Percentiles rank a stretch among this genome's conserved stretches.
Conservation (phyloP, 2,888 invertebrate species). For the Agrotis puta region DNA sequence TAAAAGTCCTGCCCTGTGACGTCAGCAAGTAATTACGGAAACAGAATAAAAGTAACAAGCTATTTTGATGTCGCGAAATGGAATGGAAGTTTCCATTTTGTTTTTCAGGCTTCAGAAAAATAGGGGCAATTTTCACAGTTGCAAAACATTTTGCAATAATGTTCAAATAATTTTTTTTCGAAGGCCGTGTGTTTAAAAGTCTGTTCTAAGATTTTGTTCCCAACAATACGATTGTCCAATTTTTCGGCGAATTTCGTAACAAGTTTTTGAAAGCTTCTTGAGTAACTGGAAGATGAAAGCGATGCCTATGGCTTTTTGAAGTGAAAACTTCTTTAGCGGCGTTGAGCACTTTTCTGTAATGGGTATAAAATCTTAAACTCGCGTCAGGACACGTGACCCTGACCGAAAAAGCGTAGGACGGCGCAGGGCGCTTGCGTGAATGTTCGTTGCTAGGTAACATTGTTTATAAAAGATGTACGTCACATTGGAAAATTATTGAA, state of each 20-base stretch:
- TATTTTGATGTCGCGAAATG: background rate
- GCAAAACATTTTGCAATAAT: background rate
- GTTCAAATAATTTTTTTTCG: too few relatives aligned
- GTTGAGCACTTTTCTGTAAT: too few relatives aligned
- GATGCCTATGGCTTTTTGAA: background rate
- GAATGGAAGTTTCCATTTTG: background rate
- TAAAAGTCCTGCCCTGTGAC: constrained; percentile 22
- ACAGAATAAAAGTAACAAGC: constrained; percentile 20
- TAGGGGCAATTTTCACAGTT: background rate
- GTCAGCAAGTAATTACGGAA: constrained; percentile 20
- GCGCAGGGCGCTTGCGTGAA: too few relatives aligned
- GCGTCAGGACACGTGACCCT: too few relatives aligned
- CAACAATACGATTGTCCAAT: constrained; percentile 18
- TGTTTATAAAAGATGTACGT: too few relatives aligned
- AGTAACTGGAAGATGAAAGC: background rate
- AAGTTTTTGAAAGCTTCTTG: constrained; percentile 31
- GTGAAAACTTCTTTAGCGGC: too few relatives aligned
- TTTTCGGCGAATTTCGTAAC: background rate
- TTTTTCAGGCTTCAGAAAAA: background rate
- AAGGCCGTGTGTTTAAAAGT: constrained; percentile 7
- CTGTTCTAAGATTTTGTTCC: background rate
- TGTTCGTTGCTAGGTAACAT: too few relatives aligned
- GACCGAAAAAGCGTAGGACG: too few relatives aligned
- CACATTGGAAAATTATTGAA: too few relatives aligned
- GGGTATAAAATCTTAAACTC: too few relatives aligned